Conservation (phyloP, 1,140 invertebrate genomes). For the Trichonephila inaurata region DNA sequence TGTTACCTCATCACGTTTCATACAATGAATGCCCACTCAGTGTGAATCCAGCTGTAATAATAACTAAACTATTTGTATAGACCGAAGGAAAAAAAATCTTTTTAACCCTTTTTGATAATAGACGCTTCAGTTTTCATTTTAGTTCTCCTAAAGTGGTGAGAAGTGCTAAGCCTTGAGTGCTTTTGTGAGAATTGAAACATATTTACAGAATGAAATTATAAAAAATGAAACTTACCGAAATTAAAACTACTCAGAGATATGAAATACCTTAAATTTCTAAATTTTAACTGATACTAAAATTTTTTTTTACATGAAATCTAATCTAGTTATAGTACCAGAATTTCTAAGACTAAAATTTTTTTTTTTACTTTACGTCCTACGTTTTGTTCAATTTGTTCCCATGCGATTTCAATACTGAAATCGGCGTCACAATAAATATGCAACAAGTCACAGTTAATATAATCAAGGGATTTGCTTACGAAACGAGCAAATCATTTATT, state of each 20-base stretch:
- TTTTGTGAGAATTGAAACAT: slow-evolving; percentile 21
- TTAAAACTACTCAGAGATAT: not conserved
- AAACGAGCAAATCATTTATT: not conserved
- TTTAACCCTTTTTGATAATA: slow-evolving; percentile 32
- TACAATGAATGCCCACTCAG: too few relatives aligned
- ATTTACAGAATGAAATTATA: slow-evolving; percentile 33
- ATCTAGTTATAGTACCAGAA: not conserved
- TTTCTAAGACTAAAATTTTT: not conserved
- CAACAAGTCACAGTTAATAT: slow-evolving; percentile 50
- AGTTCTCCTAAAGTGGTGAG: slow-evolving; percentile 18
- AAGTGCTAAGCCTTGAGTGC: slow-evolving; percentile 43
- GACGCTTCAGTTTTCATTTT: slow-evolving; percentile 17
- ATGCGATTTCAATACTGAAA: slow-evolving; percentile 59
- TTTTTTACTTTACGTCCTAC: not conserved
- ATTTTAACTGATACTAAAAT: not conserved
- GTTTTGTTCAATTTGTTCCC: slow-evolving; percentile 72
- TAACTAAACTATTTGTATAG: not conserved
- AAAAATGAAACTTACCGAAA: slow-evolving; percentile 34
- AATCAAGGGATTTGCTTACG: not conserved
- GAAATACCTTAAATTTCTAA: slow-evolving; percentile 1
- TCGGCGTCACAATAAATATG: slow-evolving; percentile 63
- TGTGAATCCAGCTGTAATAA: too few relatives aligned
- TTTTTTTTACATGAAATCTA: slow-evolving; percentile 15
- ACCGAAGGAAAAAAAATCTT: too few relatives aligned
- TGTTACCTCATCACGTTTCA: too few relatives aligned